Percentiles rank a stretch among this genome's conserved stretches.
These are phyloP conservation scores for Ceuthmochares aereus DNA, from an alignment of 2,113 vertebrate genomes.

Conservation along the genomic window DNA sequence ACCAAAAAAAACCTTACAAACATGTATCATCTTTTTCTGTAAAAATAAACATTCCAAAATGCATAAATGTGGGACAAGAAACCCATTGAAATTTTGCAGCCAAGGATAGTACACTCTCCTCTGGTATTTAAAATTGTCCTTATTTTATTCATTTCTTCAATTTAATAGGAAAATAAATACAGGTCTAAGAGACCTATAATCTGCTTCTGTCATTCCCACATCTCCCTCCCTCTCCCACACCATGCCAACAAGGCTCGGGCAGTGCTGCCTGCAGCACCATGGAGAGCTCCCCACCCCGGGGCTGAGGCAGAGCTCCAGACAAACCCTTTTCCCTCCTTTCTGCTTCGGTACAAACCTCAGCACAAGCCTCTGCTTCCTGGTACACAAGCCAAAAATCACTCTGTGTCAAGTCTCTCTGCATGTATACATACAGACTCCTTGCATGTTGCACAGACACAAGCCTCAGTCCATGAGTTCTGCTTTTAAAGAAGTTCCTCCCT, in stretches of 20 bases:
- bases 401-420: background rate
- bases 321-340: accelerated
- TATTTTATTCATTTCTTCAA: background rate
- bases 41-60: background rate
- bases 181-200: background rate
- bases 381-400: background rate
- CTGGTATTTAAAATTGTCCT: background rate
- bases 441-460: background rate
- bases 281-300: background rate
- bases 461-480: background rate
- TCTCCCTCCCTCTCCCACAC: accelerated
- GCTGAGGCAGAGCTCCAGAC: accelerated
- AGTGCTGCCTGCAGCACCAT: background rate
- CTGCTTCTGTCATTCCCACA: background rate
- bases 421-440: accelerated
- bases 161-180: background rate
- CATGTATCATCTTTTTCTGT: background rate
- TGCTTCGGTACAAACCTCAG: accelerated
- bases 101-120: background rate
- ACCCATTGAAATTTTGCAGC: background rate
- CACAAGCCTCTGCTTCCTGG: accelerated
- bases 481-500: background rate
- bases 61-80: background rate
- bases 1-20: background rate
- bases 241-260: accelerated